Conservation (phyloP, 2,888 invertebrate species). For the Cerastis rubricosa region DNA sequence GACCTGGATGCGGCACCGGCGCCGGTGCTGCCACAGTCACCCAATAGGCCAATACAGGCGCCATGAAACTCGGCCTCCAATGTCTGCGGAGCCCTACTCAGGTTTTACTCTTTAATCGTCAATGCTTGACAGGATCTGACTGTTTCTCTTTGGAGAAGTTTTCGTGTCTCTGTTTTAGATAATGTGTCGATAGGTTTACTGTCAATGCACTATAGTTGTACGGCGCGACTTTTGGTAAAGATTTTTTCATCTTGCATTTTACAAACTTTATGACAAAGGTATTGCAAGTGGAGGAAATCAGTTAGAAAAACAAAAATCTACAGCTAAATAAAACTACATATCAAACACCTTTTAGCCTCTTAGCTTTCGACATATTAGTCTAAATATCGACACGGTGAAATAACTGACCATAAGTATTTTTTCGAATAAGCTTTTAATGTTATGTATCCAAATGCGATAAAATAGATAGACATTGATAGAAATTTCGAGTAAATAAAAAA, state of each 20-base stretch:
- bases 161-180: conserved; percentile 14
- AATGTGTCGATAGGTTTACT: conserved; percentile 31
- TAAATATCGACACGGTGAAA: conserved; percentile 23
- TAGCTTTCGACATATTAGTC: conserved; percentile 25
- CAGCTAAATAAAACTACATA: conserved; percentile 32
- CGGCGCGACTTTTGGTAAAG: neutral
- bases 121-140: conserved; percentile 56
- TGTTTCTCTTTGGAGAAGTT: conserved; percentile 15
- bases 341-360: conserved; percentile 1
- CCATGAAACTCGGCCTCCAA: conserved; percentile 75
- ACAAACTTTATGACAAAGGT: neutral
- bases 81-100: conserved; percentile 70
- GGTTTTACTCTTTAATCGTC: conserved; percentile 69
- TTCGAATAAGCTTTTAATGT: conserved; percentile 54
- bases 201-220: neutral
- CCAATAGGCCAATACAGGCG: conserved; percentile 82
- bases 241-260: neutral
- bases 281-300: no score
- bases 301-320: neutral
- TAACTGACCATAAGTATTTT: conserved; percentile 40
- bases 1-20: conserved; percentile 96
- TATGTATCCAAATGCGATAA: conserved; percentile 26
- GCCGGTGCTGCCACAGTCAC: conserved; percentile 77
- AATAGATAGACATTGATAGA: conserved; percentile 31
- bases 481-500: conserved; percentile 49